These are phyloP conservation scores for Tenualosa ilisha DNA, from an alignment of 2,797 vertebrate genomes.

Conservation along the genomic window DNA sequence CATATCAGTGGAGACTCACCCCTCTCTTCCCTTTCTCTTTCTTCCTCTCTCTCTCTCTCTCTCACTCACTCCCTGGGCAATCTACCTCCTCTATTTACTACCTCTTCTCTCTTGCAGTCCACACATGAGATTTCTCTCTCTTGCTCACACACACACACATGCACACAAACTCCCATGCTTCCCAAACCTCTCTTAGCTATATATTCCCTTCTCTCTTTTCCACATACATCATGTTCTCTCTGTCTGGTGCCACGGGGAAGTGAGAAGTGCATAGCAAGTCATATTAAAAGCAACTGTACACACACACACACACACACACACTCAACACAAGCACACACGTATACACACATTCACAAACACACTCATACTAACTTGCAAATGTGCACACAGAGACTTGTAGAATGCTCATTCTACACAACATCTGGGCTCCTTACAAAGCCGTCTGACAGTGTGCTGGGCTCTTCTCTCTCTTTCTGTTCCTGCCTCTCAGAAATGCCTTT, in stretches of 20 bases:
- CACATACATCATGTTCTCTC: background rate
- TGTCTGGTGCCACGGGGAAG: background rate
- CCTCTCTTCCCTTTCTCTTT: slow-evolving; percentile 47
- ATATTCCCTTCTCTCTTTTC: too few relatives aligned
- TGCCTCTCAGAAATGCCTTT: slow-evolving; percentile 74
- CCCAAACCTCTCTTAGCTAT: background rate
- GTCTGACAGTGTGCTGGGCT: slow-evolving; percentile 70
- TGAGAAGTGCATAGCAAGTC: background rate
- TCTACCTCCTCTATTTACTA: slow-evolving; percentile 18
- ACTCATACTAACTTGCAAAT: slow-evolving; percentile 27
- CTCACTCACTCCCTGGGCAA: slow-evolving; percentile 15
- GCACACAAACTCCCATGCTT: slow-evolving; percentile 2
- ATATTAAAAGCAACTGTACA: background rate
- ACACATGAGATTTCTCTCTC: background rate
- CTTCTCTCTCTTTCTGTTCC: background rate
- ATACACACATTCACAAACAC: slow-evolving; percentile 15
- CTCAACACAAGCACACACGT: background rate
- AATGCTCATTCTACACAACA: slow-evolving; percentile 71
- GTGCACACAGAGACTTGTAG: slow-evolving; percentile 67
- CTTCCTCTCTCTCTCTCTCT: slow-evolving; percentile 23
- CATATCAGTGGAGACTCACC: background rate
- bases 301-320: background rate
- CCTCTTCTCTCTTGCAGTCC: background rate
- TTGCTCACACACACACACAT: slow-evolving; percentile 34
- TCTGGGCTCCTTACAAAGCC: slow-evolving; percentile 83